Percentiles rank a stretch among this genome's conserved stretches.
These are phyloP conservation scores for Tenthredo scrophulariae DNA, from an alignment of 2,888 invertebrate species.

Conservation along the genomic window DNA sequence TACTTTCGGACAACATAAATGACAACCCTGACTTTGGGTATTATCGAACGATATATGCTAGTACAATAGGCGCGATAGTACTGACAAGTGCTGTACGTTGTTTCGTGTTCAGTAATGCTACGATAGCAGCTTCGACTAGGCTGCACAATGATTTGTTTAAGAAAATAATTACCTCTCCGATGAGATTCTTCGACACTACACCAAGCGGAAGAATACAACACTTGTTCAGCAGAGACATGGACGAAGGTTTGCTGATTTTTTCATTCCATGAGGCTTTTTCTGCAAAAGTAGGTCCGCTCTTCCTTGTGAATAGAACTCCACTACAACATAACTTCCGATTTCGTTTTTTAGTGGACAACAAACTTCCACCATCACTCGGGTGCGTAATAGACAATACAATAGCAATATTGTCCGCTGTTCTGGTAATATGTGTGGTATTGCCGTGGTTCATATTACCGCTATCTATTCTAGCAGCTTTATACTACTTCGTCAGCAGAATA, in stretches of 20 bases:
- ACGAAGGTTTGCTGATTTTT: slow-evolving; percentile 78
- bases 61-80: slow-evolving; percentile 79
- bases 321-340: too few relatives aligned
- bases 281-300: not conserved
- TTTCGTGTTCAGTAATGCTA: slow-evolving; percentile 79
- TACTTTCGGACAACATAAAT: slow-evolving; percentile 74
- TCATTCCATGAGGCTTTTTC: not conserved
- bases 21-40: slow-evolving; percentile 79
- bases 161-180: slow-evolving; percentile 78
- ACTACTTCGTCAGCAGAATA: slow-evolving; percentile 76
- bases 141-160: slow-evolving; percentile 80
- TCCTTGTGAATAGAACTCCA: too few relatives aligned
- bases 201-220: slow-evolving; percentile 81
- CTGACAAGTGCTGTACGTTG: slow-evolving; percentile 80
- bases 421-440: slow-evolving; percentile 79
- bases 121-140: slow-evolving; percentile 79
- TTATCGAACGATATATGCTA: slow-evolving; percentile 80
- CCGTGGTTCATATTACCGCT: slow-evolving; percentile 79
- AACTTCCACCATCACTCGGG: slow-evolving; percentile 81
- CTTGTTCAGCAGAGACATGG: slow-evolving; percentile 81
- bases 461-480: slow-evolving; percentile 77
- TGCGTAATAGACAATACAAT: slow-evolving; percentile 81
- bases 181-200: slow-evolving; percentile 81
- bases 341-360: slow-evolving; percentile 79
- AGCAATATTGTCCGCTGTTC: slow-evolving; percentile 78